phyloP scores from a whole-genome alignment of 2,888 invertebrate genomes.

The Melinaea menophilus region DNA sequence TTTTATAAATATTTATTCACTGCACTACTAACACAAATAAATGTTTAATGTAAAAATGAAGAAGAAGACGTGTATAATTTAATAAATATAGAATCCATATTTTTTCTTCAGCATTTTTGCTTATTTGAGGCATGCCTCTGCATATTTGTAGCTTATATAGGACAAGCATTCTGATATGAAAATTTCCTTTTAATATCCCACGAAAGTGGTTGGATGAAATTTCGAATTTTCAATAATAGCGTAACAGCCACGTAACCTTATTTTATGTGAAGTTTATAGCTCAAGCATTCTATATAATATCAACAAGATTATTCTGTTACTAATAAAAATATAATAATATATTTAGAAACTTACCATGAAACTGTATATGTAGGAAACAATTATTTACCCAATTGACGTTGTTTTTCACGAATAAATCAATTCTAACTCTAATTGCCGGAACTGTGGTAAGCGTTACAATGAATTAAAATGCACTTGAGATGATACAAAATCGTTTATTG shows the following conservation, averaged over 20 bases:
- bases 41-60: too few species aligned
- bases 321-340: too few species aligned
- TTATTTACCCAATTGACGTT: background rate
- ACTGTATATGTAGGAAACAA: background rate
- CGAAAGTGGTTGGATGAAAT: conserved; percentile 12
- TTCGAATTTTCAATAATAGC: conserved; percentile 19
- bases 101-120: conserved; percentile 24
- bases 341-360: too few species aligned
- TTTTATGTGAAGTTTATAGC: conserved; percentile 6
- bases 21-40: too few species aligned
- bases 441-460: background rate
- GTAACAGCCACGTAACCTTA: conserved; percentile 6
- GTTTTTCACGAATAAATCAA: background rate
- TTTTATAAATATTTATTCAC: too few species aligned
- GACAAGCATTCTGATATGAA: conserved; percentile 31
- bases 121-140: conserved; percentile 20
- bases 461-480: too few species aligned
- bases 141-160: conserved; percentile 28
- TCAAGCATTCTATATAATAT: conserved; percentile 5
- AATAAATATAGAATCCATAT: background rate
- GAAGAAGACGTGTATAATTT: background rate
- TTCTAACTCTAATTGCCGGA: background rate
- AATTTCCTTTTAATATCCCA: conserved; percentile 31
- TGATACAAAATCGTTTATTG: too few species aligned
- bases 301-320: conserved; percentile 1